phyloP scores from a whole-genome alignment of 2,888 invertebrate species.

The Dermolepida albohirtum region DNA sequence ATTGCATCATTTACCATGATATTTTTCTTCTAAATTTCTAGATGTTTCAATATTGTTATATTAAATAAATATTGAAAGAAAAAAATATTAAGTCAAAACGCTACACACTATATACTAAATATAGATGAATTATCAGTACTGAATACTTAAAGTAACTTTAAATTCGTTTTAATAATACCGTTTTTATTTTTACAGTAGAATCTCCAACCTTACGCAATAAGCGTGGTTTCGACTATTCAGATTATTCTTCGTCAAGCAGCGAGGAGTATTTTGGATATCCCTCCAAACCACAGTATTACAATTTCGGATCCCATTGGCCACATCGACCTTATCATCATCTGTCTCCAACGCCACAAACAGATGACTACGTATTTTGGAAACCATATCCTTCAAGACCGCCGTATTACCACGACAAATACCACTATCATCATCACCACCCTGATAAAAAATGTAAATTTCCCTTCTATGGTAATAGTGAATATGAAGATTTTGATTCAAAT shows the following conservation, averaged over 20 bases:
- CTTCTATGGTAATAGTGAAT: no score
- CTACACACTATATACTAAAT: no score
- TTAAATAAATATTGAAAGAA: no score
- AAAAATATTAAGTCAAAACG: no score
- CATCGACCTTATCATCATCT: background rate
- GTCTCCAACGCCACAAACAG: background rate
- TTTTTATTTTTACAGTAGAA: constrained; percentile 13
- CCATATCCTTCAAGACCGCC: background rate
- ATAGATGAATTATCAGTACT: no score
- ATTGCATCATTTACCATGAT: no score
- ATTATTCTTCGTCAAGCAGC: constrained; percentile 19
- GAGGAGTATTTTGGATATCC: constrained; percentile 19
- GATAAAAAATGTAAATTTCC: no score
- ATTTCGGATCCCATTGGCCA: constrained; percentile 15
- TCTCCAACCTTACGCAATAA: background rate
- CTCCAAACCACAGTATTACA: background rate
- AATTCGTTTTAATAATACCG: background rate
- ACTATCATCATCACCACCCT: background rate
- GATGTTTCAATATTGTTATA: no score
- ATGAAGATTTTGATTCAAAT: no score
- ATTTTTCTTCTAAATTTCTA: no score
- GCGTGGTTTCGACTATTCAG: constrained; percentile 18
- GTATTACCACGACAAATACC: background rate
- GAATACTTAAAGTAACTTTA: no score
- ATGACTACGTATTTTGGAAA: constrained; percentile 7